Evolutionary conservation across 2,888 invertebrate genomes (phyloP).

Genomic region (Argyresthia goedartella): DNA sequence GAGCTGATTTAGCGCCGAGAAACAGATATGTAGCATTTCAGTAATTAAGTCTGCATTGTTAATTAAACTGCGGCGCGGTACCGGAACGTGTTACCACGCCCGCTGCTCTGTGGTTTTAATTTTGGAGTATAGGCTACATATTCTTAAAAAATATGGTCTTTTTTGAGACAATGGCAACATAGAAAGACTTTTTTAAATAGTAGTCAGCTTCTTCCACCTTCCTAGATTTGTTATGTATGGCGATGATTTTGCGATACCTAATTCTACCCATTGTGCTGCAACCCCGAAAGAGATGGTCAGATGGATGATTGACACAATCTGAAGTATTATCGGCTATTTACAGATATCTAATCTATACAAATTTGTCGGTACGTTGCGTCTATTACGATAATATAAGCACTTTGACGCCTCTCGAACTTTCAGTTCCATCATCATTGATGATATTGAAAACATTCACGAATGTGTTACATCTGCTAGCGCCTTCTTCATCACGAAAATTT

Average conservation of each 20-base stretch:
- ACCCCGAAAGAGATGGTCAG: constrained; percentile 5
- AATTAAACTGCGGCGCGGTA: constrained; percentile 39
- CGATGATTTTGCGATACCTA: too few species aligned
- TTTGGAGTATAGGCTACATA: not conserved
- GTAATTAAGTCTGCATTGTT: constrained; percentile 41
- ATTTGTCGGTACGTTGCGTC: constrained; percentile 18
- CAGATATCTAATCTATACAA: constrained; percentile 21
- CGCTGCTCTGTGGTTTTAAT: constrained; percentile 20
- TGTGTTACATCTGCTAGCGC: too few species aligned
- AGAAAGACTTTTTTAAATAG: not conserved
- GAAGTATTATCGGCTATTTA: constrained; percentile 14
- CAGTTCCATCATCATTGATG: too few species aligned
- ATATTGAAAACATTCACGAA: too few species aligned
- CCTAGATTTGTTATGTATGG: too few species aligned
- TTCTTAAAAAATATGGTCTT: too few species aligned
- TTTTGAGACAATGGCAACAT: not conserved
- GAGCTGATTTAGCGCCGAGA: constrained; percentile 35
- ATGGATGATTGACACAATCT: constrained; percentile 24
- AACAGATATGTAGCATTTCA: constrained; percentile 39
- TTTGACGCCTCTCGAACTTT: constrained; percentile 7
- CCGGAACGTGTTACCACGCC: constrained; percentile 35
- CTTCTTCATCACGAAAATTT: too few species aligned
- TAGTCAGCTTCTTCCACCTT: too few species aligned
- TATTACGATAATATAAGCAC: constrained; percentile 37
- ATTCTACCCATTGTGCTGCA: too few species aligned